A percentile compares a stretch with the other conserved stretches of the same genome.
Evolutionary conservation across 2,888 invertebrate species (phyloP).

Genomic region (Calameuta pallipes): DNA sequence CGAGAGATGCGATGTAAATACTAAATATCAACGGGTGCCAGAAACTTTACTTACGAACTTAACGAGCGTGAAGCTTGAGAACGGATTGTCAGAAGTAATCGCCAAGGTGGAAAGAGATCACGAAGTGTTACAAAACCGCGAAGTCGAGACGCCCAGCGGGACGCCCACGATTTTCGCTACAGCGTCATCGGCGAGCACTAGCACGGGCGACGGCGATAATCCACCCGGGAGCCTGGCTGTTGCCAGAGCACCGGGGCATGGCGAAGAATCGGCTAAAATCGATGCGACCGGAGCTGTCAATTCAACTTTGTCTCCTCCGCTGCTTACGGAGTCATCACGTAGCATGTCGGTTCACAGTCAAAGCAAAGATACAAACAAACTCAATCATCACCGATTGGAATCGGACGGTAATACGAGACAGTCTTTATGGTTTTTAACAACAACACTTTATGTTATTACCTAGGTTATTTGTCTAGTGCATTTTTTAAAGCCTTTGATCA

Average conservation of each 20-base stretch:
- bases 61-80: constrained; percentile 3
- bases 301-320: constrained; percentile 27
- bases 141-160: constrained; percentile 41
- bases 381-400: constrained; percentile 35
- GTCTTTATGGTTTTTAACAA: background rate
- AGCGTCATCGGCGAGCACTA: constrained; percentile 44
- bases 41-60: constrained; percentile 17
- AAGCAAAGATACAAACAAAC: constrained; percentile 43
- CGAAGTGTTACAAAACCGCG: constrained; percentile 16
- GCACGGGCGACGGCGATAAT: constrained; percentile 4
- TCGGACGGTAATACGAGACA: constrained; percentile 42
- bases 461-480: background rate
- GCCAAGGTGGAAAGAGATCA: background rate
- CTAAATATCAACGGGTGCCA: constrained; percentile 33
- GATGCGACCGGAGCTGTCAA: constrained; percentile 26
- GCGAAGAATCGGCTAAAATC: constrained; percentile 29
- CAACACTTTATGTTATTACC: background rate
- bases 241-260: constrained; percentile 8
- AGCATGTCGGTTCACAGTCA: constrained; percentile 43
- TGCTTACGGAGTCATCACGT: constrained; percentile 31
- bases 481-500: background rate
- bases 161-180: constrained; percentile 56
- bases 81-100: constrained; percentile 7
- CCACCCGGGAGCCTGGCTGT: background rate
- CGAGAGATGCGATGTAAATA: constrained; percentile 64